Evolutionary conservation across 35 echinoderm and acorn worm genomes (phyloP), one percentile per base, ranked within the genome.

Genomic region (Apostichopus californicus): DNA sequence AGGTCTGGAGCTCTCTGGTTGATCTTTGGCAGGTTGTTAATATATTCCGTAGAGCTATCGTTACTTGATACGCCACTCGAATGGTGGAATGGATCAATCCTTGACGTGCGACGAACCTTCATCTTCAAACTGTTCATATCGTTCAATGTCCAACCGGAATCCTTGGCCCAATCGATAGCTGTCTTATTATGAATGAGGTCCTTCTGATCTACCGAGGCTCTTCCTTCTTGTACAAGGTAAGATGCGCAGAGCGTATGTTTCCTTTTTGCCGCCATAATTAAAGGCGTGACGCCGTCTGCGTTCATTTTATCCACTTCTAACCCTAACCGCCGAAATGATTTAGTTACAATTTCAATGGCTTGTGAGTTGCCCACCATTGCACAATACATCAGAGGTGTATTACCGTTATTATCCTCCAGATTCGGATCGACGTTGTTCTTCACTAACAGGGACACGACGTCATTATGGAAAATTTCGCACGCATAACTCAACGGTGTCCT

Each of bases 391-490:
- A 96, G 78, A 1, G 95, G 93, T 34, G 95, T 94, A 71, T 99
- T 99, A 1, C 97, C 95, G 90, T 92, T 95, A 54, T 99, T 99
- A 26, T 99, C 95, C 57, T 92, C 93, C 15, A 99, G 77, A 82
- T 99, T 93, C 0, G 97, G 95, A 78, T 99, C 97, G 1, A 99
- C 95, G 75, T 99, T 99, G 70, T 95, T 99, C 65, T 99, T 93
- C 0, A 99, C 93, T 4, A 99, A 90, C 34, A 91, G 59, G 23
- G n/a, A n/a, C n/a, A n/a, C n/a, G n/a, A n/a, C n/a, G n/a, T n/a
- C n/a, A n/a, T n/a, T n/a, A n/a, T n/a, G 86, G 91, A 92, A 81
- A 2, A 92, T 56, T 65, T 99, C 95, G 88, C 94, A 95, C 1
- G 97, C 95, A 57, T 99, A 99, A 86, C 97, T 96, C 5, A 99